Conservation (phyloP, 2,888 invertebrate genomes). For the Rhodophaea formosa region DNA sequence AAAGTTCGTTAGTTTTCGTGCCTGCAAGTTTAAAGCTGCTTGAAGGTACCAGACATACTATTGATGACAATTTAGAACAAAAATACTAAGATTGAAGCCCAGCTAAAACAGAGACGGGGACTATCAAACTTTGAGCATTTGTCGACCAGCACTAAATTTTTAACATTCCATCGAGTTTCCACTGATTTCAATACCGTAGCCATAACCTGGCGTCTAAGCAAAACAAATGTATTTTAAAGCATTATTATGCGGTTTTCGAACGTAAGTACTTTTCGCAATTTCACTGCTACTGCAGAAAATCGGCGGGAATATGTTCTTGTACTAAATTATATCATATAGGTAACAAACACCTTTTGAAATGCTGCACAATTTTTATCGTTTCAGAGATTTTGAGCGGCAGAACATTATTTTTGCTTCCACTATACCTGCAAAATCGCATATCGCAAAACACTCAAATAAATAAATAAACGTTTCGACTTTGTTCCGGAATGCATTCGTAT, state of each 20-base stretch:
- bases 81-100: conserved; percentile 28
- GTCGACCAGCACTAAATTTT: conserved; percentile 47
- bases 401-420: too few relatives aligned
- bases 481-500: too few relatives aligned
- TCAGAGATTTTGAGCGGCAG: too few relatives aligned
- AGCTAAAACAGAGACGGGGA: conserved; percentile 48
- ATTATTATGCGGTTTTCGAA: conserved; percentile 53
- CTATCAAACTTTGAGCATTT: conserved; percentile 67
- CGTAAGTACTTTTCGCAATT: conserved; percentile 40
- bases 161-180: conserved; percentile 54
- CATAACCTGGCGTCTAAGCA: conserved; percentile 59
- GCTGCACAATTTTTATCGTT: too few relatives aligned
- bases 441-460: too few relatives aligned
- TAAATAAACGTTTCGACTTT: too few relatives aligned
- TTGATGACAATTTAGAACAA: background rate
- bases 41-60: background rate
- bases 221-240: conserved; percentile 59
- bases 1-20: too few relatives aligned
- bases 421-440: too few relatives aligned
- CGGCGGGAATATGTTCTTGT: background rate
- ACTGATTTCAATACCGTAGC: conserved; percentile 48
- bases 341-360: background rate
- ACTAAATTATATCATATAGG: background rate
- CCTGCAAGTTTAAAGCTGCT: background rate
- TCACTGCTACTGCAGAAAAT: background rate